Evolutionary conservation across 1,140 invertebrate genomes (phyloP), one percentile per base, ranked within the genome.

Genomic region (Lasioglossum albipes): DNA sequence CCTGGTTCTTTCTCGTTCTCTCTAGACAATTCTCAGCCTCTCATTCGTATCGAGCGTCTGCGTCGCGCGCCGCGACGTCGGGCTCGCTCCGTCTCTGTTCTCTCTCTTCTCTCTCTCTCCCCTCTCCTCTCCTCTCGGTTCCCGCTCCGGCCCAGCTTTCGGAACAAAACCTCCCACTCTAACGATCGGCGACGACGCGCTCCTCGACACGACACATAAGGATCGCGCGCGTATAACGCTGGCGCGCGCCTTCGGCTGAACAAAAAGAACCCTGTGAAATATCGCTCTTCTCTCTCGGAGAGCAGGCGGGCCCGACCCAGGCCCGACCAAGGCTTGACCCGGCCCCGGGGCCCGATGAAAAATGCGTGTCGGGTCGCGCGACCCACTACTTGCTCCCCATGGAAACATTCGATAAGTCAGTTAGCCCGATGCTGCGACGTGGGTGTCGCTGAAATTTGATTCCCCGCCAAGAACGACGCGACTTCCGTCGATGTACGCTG

Each of bases 401-500:
- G 49, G 71, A 75, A 72, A n/a, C 64, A 52, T 49, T 41, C 52
- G 52, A 67, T 59, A 62, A 67, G 27, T 67, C 71, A 65, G 49
- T 36, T 54, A 64, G 54, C 31, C 27, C 27, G 68, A 9, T 36
- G n/a, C n/a, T 7, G 78, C 62, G 31, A n/a, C 78, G 62, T 74
- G 71, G 70, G 81, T 78, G 81, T 82, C 41, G 71, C 54, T 85
- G 87, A 86, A 86, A 88, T 88, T 86, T 78, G 79, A 86, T 84
- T 86, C 87, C 76, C 69, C 71, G 84, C 84, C 77, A 79, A 61
- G 82, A 59, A 75, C 69, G 27, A 70, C 10, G 13, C 76, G 75
- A 82, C 83, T 86, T 85, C 87, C 80, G 80, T 67, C 78, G 64
- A 57, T 72, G 61, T 77, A 70, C 61, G 62, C 74, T 67, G 36